Base-by-base conservation (phyloP, 2,113 vertebrate genomes). In the Scytalopus superciliaris region DNA sequence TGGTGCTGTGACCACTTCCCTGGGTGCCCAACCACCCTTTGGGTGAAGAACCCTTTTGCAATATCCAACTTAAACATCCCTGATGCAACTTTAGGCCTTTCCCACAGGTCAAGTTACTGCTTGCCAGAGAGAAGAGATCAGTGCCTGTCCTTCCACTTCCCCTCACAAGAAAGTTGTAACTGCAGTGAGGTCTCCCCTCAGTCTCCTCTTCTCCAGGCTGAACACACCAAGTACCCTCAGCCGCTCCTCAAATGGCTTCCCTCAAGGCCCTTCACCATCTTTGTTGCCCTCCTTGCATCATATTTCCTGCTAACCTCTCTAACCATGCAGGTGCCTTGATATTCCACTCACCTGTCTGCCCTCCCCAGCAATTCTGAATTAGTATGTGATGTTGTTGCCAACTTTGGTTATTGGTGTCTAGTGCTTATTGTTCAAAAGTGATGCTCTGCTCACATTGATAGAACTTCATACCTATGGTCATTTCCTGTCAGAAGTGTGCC, bases 281-380 rank as follows among this genome's bases (percentile, higher is more conserved):
- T 52, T 0, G 0, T n/a, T 39, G 6, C 8, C 10, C 4, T 53
- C 19, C 19, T 80, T 90, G 31, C 27, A 7, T 86, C 2, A 0
- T 60, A 15, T 64, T 93, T 80, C 50, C 8, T 62, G 3, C 24
- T 89, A 23, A 52, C 12, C 1, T 35, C 9, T n/a, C 5, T 4
- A 50, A 2, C 44, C 22, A 37, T 31, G 14, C 15, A 33, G 31
- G 6, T 77, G 7, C 28, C 56, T 42, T 81, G 14, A 24, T 52
- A 52, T 79, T 83, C 19, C 12, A 13, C 6, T 73, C 7, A 13
- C 3, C 3, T 59, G 84, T 89, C 19, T 42, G 27, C 24, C 25
- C 13, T 84, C 18, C 31, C 74, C 10, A 31, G 19, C 25, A 66
- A 0, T 18, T 78, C 42, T 70, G 66, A 33, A 31, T 25, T 52